Conservation (phyloP, 2,113 vertebrate species). For the Atrichornis clamosus region DNA sequence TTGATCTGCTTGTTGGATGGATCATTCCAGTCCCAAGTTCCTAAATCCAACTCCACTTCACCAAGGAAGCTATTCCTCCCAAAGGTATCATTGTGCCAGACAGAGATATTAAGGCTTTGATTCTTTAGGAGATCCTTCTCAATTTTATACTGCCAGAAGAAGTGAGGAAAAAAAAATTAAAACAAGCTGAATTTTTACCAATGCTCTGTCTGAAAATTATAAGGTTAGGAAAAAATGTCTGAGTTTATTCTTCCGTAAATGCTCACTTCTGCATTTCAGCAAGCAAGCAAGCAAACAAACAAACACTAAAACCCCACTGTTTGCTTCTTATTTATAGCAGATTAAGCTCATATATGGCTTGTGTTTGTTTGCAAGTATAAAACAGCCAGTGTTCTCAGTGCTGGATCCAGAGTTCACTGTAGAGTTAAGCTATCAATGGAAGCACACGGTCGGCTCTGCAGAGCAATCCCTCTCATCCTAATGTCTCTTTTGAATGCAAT, state of each 20-base stretch:
- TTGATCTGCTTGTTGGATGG: conserved; percentile 81
- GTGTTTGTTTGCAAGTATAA: not conserved
- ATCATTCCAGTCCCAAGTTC: conserved; percentile 86
- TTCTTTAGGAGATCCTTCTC: conserved; percentile 74
- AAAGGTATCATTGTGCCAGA: conserved; percentile 93
- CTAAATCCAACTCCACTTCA: conserved; percentile 87
- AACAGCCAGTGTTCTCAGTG: not conserved
- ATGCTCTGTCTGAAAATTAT: not conserved
- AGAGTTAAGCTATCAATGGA: not conserved
- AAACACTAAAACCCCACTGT: not conserved
- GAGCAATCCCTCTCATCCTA: not conserved
- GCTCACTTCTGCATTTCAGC: not conserved
- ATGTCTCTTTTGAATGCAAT: not conserved
- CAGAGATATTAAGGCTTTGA: conserved; percentile 85
- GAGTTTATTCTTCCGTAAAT: not conserved
- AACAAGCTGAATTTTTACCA: not conserved
- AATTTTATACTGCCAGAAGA: conserved; percentile 83
- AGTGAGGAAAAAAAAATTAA: not conserved
- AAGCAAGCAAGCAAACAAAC: not conserved
- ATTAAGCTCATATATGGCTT: not conserved
- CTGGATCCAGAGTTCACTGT: not conserved
- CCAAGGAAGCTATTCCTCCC: conserved; percentile 92
- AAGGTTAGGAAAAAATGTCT: not conserved
- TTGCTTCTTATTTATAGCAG: not conserved
- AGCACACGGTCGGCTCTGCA: not conserved